phyloP scores from a whole-genome alignment of 2,113 vertebrate genomes.

The Ahaetulla prasina region DNA sequence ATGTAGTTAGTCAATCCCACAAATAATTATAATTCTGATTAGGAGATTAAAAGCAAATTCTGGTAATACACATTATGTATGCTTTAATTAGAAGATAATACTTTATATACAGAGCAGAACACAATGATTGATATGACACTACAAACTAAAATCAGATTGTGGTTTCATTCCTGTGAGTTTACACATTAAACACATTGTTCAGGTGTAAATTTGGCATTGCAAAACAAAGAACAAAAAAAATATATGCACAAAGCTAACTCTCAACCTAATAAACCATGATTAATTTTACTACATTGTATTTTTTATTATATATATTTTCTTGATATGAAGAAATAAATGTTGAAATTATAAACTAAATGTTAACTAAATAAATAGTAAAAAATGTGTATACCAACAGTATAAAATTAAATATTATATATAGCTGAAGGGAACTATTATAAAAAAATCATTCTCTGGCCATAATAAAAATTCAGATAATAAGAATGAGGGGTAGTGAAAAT shows the following conservation, averaged over 20 bases:
- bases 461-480: neutral
- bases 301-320: neutral
- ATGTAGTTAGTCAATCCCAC: neutral
- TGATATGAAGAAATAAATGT: neutral
- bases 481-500: neutral
- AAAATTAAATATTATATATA: neutral
- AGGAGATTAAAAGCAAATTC: neutral
- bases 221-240: too few relatives aligned
- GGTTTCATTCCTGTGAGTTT: neutral
- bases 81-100: neutral
- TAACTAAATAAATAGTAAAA: neutral
- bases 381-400: neutral
- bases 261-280: neutral
- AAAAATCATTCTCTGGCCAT: neutral
- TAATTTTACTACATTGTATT: neutral
- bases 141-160: neutral
- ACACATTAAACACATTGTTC: neutral
- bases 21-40: neutral
- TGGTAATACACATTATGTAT: neutral
- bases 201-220: neutral
- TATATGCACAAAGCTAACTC: neutral
- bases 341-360: neutral
- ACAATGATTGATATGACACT: neutral
- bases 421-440: neutral
- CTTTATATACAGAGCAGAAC: neutral